Evolutionary conservation across 2,113 vertebrate species (phyloP), one percentile per base, ranked within the genome.

Genomic region (Aldabrachelys gigantea): DNA sequence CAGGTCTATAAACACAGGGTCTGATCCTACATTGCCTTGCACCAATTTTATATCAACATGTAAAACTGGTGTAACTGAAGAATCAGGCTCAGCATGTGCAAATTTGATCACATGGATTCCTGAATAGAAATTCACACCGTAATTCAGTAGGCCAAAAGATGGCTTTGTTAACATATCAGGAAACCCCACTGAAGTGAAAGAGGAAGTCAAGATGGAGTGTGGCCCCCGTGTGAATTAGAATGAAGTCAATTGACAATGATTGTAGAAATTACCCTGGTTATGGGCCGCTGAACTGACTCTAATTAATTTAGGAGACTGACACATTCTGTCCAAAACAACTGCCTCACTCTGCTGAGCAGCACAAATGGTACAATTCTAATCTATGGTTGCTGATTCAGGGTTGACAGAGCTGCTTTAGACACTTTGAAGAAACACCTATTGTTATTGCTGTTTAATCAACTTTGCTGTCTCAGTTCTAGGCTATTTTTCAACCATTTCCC

Each of bases 251-350:
- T 91, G 93, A 53, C 96, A 78, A 1, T 91, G 93, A 93, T 9
- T 92, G 88, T 75, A 93, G 93, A 94, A 94, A 92, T 69, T 31
- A 41, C 41, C 50, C n/a, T 86, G 85, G 79, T 44, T 97, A 72
- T 62, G 94, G 89, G 92, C 96, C 94, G 69, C 9, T 88, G 95
- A 95, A 69, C 81, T 88, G 90, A 19, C 88, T 93, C 89, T 92
- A 88, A 95, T 92, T 90, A 94, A 94, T 97, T 96, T 87, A 88
- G 84, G 75, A 91, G 91, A 72, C 54, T 95, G 94, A 84, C 94
- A 93, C 53, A 50, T 80, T 95, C 92, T 78, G 87, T 62, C 8
- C 57, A 82, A 21, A 38, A 69, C 49, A 87, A 69, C 79, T 89
- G 91, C 56, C 81, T 95, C n/a, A 14, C 65, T 93, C 65, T 84